Base-by-base conservation (phyloP, 2,113 vertebrate species). In the Shinisaurus crocodilurus region DNA sequence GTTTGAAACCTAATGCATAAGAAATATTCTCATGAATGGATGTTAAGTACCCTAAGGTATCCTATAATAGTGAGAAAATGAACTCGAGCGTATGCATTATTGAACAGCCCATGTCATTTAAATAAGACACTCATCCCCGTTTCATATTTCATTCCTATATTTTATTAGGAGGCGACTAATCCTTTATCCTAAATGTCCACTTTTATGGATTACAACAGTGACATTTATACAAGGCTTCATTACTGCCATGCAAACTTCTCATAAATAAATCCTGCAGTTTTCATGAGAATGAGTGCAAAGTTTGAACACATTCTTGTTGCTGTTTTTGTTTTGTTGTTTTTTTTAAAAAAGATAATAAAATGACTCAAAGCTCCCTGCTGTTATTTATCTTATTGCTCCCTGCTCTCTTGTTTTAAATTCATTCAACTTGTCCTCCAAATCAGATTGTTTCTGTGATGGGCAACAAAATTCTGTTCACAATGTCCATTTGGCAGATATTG, bases 131-230 rank as follows among this genome's bases (percentile, higher is more conserved):
- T 79, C 10, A 67, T 80, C 6, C 29, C 81, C 8, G 7, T 85
- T n/a, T 72, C 63, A 80, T 63, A 92, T 7, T 9, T 93, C 65
- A 82, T 86, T 92, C 23, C 20, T 37, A 40, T 89, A 60, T 86
- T 87, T 93, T 93, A 85, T 79, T 92, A 90, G 91, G 48, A 70
- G 27, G 15, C 50, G 76, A 93, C 65, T 82, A 82, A 65, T 83
- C 88, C 67, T 91, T 93, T 80, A 82, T 48, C 88, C 48, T 84
- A 93, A 92, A 79, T 54, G 80, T 79, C 25, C 18, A 85, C 89
- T 92, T 74, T 25, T 70, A 88, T 50, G 77, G 75, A 90, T 70
- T 86, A 48, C 18, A 95, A 45, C 16, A 70, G 40, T 89, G 63
- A 20, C 50, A 88, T 88, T 88, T 88, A 85, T 86, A 18, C 89